Evolutionary conservation across 2,888 invertebrate species (phyloP), one percentile per base, ranked within the genome.

Genomic region (Eretmocerus hayati): DNA sequence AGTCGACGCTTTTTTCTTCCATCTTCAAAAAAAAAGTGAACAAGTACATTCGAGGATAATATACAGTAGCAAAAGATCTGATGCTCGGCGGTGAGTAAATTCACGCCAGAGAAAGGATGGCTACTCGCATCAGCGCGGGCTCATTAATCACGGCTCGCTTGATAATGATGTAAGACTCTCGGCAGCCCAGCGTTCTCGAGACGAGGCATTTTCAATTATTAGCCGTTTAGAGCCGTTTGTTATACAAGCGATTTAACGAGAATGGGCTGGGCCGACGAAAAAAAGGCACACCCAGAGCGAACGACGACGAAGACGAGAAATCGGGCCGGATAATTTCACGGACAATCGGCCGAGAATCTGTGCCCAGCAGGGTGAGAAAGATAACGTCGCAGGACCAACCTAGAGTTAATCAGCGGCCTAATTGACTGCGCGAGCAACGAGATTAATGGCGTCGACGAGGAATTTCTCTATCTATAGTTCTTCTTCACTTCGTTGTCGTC

Each of bases 261-360:
- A 50, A 53, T 53, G 50, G 37, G 39, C 18, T 6, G 20, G 13
- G 16, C 16, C 15, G 42, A 3, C 13, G n/a, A 16, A 23, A 15
- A 35, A 1, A 22, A 30, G 37, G 5, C 3, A 40, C 15, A 22
- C 23, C 31, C 16, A 23, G 13, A 47, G 21, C 30, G 22, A 23
- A 13, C 11, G 33, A 21, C 5, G 18, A 22, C 18, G 18, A 30
- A 20, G 21, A 39, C 37, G 53, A 42, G 33, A 55, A 62, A 58
- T 61, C 61, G 57, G 57, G 52, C 55, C 55, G 53, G 57, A 60
- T 64, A 65, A 65, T 65, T 65, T 62, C 58, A 59, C 59, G 55
- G 61, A 59, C 59, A 61, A 63, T 64, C 59, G 57, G 54, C 48
- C 54, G 56, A 55, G 53, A 56, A 56, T n/a, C n/a, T n/a, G n/a